These are phyloP conservation scores for Microchrysa polita DNA, from an alignment of 2,888 invertebrate species.

Conservation along the genomic window DNA sequence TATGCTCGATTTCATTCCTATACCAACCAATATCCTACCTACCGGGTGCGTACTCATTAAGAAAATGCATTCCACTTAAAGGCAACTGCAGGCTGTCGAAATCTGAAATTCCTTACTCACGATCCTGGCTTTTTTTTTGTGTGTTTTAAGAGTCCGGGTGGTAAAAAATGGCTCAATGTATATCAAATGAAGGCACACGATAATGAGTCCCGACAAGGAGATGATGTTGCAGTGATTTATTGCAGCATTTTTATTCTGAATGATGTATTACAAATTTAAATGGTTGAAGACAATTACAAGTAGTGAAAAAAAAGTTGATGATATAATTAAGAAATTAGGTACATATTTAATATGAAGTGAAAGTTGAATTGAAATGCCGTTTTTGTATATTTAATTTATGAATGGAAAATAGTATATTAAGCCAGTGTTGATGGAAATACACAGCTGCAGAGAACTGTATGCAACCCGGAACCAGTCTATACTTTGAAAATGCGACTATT, in stretches of 20 bases:
- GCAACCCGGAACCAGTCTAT: no score
- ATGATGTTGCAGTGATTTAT: constrained; percentile 6
- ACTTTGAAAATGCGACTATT: no score
- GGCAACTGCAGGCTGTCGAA: constrained; percentile 2
- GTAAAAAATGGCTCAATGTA: constrained; percentile 1
- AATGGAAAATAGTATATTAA: no score
- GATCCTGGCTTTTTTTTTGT: constrained; percentile 13
- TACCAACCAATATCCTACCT: no score
- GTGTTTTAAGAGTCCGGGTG: constrained; percentile 7
- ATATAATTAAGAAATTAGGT: no score
- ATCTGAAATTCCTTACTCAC: constrained; percentile 7
- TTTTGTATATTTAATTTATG: no score
- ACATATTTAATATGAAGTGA: no score
- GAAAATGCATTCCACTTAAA: not conserved
- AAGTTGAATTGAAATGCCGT: no score
- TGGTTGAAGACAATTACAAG: not conserved
- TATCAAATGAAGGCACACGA: not conserved
- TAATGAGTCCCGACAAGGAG: constrained; percentile 19
- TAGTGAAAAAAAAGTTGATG: no score
- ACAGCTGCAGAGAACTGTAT: no score
- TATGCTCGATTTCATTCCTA: constrained; percentile 4
- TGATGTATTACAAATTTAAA: not conserved
- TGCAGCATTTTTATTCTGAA: not conserved
- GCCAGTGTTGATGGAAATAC: no score
- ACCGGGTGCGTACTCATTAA: not conserved